Percentiles rank a stretch among this genome's conserved stretches.
Evolutionary conservation across 2,888 invertebrate genomes (phyloP).

Genomic region (Drosophila formosana): DNA sequence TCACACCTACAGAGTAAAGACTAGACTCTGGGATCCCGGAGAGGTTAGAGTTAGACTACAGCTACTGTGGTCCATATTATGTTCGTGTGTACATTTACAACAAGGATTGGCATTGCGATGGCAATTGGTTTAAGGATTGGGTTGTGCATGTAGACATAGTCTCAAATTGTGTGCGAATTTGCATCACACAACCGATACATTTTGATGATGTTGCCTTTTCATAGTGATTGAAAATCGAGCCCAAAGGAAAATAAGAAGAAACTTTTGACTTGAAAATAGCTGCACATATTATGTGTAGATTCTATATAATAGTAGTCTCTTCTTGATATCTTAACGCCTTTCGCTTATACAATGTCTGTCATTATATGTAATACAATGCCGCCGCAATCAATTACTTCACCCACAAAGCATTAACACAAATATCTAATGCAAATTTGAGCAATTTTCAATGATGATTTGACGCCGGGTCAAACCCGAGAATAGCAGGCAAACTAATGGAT

Average conservation of each 20-base stretch:
- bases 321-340: neutral
- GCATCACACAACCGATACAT: slow-evolving; percentile 1
- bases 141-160: slow-evolving; percentile 8
- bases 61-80: slow-evolving; percentile 40
- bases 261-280: neutral
- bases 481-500: slow-evolving; percentile 11
- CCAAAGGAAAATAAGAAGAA: neutral
- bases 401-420: slow-evolving; percentile 13
- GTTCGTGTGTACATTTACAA: slow-evolving; percentile 31
- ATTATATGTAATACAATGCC: neutral
- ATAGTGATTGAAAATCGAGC: slow-evolving; percentile 9
- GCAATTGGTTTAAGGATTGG: slow-evolving; percentile 13
- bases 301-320: neutral
- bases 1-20: slow-evolving; percentile 67
- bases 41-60: slow-evolving; percentile 16
- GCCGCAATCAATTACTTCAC: neutral
- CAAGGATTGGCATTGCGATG: slow-evolving; percentile 8
- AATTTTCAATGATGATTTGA: slow-evolving; percentile 56
- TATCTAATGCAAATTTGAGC: slow-evolving; percentile 61
- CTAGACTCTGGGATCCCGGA: slow-evolving; percentile 40
- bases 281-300: neutral
- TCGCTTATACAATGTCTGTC: neutral
- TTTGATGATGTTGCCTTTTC: slow-evolving; percentile 17
- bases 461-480: slow-evolving; percentile 8
- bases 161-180: slow-evolving; percentile 22